Evolutionary conservation across 2,888 invertebrate species (phyloP).

Genomic region (Eupithecia dodoneata): DNA sequence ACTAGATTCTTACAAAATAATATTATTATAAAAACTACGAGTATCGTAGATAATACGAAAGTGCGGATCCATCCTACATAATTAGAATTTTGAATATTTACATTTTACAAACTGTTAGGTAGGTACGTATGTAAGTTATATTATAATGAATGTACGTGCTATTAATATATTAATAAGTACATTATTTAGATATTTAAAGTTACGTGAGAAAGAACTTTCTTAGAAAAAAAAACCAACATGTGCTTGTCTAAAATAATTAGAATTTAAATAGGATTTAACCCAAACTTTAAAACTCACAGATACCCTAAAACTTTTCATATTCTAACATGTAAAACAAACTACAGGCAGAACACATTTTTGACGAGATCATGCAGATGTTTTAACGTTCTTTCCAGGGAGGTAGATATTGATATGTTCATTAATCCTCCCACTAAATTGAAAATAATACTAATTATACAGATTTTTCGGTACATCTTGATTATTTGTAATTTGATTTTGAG

Average conservation of each 20-base stretch:
- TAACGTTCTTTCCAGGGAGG: no score
- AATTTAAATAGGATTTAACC: no score
- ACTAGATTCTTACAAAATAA: constrained; percentile 18
- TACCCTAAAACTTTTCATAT: no score
- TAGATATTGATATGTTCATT: no score
- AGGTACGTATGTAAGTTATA: neutral
- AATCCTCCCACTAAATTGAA: no score
- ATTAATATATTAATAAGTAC: neutral
- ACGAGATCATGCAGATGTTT: no score
- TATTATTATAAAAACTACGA: neutral
- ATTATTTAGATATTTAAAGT: neutral
- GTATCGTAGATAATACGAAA: neutral
- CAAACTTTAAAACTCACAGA: no score
- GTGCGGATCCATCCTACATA: neutral
- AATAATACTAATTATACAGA: no score
- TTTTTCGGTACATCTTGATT: no score
- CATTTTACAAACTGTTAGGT: neutral
- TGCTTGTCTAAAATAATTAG: neutral
- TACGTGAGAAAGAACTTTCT: neutral
- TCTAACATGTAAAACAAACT: no score
- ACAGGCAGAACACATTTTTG: no score
- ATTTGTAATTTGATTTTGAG: no score
- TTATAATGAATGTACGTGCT: neutral
- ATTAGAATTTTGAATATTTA: neutral
- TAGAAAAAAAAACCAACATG: neutral